Evolutionary conservation across 1,140 invertebrate species (phyloP).

Genomic region (Euglossa dilemma): DNA sequence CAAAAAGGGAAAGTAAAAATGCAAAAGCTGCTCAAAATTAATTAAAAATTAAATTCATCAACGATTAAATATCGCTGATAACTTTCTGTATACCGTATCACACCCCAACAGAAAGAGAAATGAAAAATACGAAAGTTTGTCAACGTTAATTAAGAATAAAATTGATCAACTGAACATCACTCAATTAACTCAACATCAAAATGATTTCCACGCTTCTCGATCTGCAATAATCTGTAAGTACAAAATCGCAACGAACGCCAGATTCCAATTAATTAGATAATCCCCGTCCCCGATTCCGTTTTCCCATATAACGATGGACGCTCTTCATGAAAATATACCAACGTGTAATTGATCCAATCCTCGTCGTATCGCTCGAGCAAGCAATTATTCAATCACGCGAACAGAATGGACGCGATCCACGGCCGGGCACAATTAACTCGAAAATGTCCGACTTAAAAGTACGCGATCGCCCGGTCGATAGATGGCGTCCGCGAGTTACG

Average conservation of each 20-base stretch:
- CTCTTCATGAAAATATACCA: slow-evolving; percentile 19
- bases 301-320: not conserved
- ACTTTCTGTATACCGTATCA: no score
- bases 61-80: no score
- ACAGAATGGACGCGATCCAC: slow-evolving; percentile 3
- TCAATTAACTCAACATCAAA: no score
- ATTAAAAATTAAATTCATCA: no score
- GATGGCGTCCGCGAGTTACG: not conserved
- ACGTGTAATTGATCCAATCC: slow-evolving; percentile 23
- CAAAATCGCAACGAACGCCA: slow-evolving; percentile 4
- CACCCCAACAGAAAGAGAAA: no score
- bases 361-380: slow-evolving; percentile 36
- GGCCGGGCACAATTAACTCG: slow-evolving; percentile 27
- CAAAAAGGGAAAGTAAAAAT: no score
- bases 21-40: no score
- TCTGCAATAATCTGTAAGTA: not conserved
- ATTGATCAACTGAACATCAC: no score
- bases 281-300: not conserved
- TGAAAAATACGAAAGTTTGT: no score
- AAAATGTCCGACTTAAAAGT: not conserved
- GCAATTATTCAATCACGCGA: slow-evolving; percentile 51
- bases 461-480: not conserved
- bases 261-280: slow-evolving; percentile 7
- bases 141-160: no score
- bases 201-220: not conserved